These are phyloP conservation scores for Calcarius lapponicus DNA, from an alignment of 2,797 vertebrate genomes.

Conservation along the genomic window DNA sequence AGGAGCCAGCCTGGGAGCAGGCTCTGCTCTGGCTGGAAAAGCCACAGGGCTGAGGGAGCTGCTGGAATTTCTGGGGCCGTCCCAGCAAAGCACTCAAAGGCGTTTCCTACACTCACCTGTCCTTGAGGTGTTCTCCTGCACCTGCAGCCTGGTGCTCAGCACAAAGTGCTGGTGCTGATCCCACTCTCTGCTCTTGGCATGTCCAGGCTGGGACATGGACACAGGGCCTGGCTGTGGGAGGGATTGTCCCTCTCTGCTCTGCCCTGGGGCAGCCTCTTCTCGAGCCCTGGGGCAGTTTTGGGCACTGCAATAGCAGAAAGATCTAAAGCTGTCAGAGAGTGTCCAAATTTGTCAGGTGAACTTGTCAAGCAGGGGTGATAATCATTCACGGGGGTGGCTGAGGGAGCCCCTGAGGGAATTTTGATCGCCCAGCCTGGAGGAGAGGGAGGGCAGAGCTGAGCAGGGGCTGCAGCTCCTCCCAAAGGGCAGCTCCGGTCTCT, in stretches of 20 bases:
- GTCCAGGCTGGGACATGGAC: fast-evolving
- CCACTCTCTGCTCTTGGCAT: not conserved
- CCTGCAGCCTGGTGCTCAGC: not conserved
- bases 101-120: not conserved
- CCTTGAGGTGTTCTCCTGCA: fast-evolving
- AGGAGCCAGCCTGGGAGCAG: not conserved
- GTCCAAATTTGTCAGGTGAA: not conserved
- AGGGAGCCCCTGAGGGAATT: not conserved
- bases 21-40: not conserved
- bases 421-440: not conserved
- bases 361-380: too few relatives aligned
- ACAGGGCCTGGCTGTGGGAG: not conserved
- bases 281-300: not conserved
- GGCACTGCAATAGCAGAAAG: not conserved
- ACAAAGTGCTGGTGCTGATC: not conserved
- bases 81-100: not conserved
- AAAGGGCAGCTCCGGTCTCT: not conserved
- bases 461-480: not conserved
- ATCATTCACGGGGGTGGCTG: fast-evolving
- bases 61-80: not conserved
- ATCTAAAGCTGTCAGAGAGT: not conserved
- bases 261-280: not conserved
- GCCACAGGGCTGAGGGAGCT: not conserved
- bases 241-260: not conserved
- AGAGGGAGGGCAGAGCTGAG: not conserved